phyloP scores from a whole-genome alignment of 2,113 vertebrate species.

The Megatriorchis doriae region DNA sequence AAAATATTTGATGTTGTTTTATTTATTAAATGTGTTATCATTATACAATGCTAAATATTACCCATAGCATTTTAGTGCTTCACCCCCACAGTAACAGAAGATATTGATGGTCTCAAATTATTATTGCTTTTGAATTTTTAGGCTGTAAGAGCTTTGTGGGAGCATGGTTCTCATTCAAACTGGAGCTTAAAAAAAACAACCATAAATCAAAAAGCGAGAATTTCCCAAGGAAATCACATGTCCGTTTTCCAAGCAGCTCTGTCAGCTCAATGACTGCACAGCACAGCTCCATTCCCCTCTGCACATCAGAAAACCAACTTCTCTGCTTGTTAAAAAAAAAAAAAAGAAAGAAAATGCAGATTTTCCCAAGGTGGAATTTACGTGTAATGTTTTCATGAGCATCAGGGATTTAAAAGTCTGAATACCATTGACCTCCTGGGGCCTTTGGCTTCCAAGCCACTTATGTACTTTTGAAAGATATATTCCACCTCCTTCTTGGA shows the following conservation, averaged over 20 bases:
- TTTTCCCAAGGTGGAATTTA: not conserved
- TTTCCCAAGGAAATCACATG: not conserved
- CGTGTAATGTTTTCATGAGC: not conserved
- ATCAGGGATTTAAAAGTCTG: not conserved
- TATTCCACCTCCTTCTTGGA: not conserved
- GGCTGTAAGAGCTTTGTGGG: not conserved
- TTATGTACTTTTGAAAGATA: not conserved
- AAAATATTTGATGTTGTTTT: not conserved
- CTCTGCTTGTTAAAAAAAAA: not conserved
- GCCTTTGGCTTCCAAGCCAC: not conserved
- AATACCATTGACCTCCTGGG: not conserved
- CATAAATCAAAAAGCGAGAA: not conserved
- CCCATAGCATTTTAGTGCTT: not conserved
- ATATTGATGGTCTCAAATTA: not conserved
- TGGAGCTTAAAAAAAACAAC: not conserved
- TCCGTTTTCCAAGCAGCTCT: not conserved
- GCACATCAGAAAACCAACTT: not conserved
- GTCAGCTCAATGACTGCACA: not conserved
- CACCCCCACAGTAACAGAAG: not conserved
- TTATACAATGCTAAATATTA: not conserved
- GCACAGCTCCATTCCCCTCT: not conserved
- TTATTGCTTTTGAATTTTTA: not conserved
- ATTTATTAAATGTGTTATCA: not conserved
- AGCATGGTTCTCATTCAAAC: not conserved
- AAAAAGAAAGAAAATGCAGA: not conserved